Percentiles rank a stretch among this genome's conserved stretches.
Conservation (phyloP, 2,888 invertebrate species). For the Phengaris alcon region DNA sequence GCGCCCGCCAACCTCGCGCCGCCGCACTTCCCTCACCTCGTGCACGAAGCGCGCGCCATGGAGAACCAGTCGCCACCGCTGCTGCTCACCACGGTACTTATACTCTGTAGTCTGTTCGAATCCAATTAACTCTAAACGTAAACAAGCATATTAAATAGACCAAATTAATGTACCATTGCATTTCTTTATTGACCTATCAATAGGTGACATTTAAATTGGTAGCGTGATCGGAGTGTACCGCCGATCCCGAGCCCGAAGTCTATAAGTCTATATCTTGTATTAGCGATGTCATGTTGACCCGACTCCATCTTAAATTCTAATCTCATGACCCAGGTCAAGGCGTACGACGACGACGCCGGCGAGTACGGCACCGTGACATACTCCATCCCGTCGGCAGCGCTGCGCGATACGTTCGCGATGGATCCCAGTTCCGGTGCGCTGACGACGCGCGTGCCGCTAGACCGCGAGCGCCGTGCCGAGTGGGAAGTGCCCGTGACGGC, state of each 20-base stretch:
- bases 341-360: constrained; percentile 90
- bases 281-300: too few species aligned
- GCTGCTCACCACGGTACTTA: constrained; percentile 82
- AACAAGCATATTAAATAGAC: too few species aligned
- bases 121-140: background rate
- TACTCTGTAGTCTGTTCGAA: background rate
- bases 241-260: too few species aligned
- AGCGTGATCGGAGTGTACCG: too few species aligned
- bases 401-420: constrained; percentile 86
- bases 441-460: constrained; percentile 83
- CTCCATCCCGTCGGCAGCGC: constrained; percentile 86
- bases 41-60: constrained; percentile 87
- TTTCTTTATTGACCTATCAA: background rate
- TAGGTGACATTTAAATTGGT: too few species aligned
- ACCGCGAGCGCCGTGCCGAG: constrained; percentile 83
- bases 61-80: constrained; percentile 91
- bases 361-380: constrained; percentile 87
- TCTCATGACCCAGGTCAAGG: constrained; percentile 78
- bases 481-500: constrained; percentile 87
- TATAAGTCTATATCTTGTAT: too few species aligned
- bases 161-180: too few species aligned
- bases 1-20: constrained; percentile 87
- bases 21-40: constrained; percentile 87
- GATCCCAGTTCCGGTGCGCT: constrained; percentile 86
- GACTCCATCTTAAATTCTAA: background rate